Conservation (phyloP, 1,140 invertebrate species). For the Diorhabda carinulata region DNA sequence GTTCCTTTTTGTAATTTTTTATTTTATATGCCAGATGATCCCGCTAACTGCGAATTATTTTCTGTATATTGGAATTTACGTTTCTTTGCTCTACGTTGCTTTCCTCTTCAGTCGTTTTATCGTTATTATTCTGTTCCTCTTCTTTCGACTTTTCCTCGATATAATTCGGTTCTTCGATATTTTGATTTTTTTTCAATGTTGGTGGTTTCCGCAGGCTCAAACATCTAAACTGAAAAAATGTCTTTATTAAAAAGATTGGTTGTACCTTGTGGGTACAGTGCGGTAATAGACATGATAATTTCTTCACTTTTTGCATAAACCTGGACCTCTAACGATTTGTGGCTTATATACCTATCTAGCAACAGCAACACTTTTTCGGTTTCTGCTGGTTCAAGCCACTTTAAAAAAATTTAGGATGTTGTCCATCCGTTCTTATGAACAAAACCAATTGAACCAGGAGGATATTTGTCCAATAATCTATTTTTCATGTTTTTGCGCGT, state of each 20-base stretch:
- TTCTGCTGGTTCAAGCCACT: no score
- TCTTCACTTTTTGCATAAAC: constrained; percentile 24
- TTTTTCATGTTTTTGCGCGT: no score
- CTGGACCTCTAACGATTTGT: constrained; percentile 9
- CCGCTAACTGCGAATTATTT: not conserved
- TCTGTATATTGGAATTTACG: not conserved
- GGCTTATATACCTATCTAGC: no score
- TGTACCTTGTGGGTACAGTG: constrained; percentile 38
- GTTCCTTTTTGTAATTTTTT: constrained; percentile 1
- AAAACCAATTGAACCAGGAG: no score
- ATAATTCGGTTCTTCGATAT: constrained; percentile 2
- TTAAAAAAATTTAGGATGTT: no score
- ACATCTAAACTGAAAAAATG: constrained; percentile 11
- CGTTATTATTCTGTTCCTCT: no score
- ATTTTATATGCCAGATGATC: constrained; percentile 5
- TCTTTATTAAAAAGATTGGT: constrained; percentile 37
- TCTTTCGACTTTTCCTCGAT: not conserved
- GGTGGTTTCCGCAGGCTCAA: constrained; percentile 7
- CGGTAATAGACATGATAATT: constrained; percentile 24
- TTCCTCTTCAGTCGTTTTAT: no score
- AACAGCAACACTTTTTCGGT: no score
- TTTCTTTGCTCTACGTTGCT: not conserved
- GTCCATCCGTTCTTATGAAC: no score
- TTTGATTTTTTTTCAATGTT: not conserved
- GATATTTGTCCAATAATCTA: no score